Conservation (phyloP, 2,113 vertebrate species). For the Sminthopsis crassicaudata region DNA sequence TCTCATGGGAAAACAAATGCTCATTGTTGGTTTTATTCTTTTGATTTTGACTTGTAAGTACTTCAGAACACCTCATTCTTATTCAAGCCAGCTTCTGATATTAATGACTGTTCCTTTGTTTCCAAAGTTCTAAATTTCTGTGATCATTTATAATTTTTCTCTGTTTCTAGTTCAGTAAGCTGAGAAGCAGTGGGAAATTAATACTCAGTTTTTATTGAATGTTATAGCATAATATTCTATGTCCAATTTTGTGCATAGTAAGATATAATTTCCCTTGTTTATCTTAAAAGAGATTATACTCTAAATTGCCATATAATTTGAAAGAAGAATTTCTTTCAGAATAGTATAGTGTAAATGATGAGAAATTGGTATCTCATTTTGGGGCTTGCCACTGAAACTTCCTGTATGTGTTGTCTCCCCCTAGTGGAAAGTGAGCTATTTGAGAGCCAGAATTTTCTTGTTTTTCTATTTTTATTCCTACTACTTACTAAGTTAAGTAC, state of each 20-base stretch:
- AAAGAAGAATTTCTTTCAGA: not conserved
- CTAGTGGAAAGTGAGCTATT: not conserved
- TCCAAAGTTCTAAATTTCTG: not conserved
- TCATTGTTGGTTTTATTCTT: not conserved
- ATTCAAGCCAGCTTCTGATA: not conserved
- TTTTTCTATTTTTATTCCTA: not conserved
- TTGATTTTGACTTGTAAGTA: not conserved
- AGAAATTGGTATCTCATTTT: not conserved
- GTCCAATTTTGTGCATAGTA: not conserved
- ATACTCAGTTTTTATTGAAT: not conserved
- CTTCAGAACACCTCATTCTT: not conserved
- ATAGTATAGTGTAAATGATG: not conserved
- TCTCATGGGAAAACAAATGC: not conserved
- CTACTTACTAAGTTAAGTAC: not conserved
- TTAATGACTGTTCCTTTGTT: not conserved
- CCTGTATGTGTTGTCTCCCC: not conserved
- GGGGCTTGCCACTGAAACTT: not conserved
- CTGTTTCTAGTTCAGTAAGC: not conserved
- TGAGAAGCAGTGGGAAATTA: not conserved
- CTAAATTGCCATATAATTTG: not conserved
- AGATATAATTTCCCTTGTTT: not conserved
- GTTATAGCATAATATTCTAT: not conserved
- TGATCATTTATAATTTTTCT: not conserved
- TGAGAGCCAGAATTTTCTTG: not conserved
- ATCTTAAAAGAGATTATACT: not conserved